These are phyloP conservation scores for Tyrannus savana DNA, from an alignment of 2,113 vertebrate species.

Conservation along the genomic window DNA sequence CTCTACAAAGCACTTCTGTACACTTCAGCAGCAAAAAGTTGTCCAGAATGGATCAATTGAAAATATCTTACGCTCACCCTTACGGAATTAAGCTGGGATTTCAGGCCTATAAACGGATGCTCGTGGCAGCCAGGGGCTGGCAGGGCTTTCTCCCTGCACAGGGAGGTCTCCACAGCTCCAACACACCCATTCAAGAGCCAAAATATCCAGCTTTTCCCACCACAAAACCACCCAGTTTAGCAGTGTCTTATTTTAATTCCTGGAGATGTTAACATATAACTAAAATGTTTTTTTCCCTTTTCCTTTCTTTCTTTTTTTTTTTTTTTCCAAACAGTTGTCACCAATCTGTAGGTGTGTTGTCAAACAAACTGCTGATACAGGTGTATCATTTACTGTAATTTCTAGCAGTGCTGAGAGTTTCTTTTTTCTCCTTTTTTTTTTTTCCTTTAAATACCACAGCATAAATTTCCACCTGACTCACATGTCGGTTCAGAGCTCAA, in stretches of 20 bases:
- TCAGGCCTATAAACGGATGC: background rate
- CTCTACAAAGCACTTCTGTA: background rate
- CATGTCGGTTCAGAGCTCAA: background rate
- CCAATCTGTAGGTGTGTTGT: slow-evolving; percentile 20
- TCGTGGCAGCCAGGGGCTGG: background rate
- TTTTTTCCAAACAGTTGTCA: background rate
- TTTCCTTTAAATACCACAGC: background rate
- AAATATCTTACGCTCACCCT: background rate
- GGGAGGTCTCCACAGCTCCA: background rate
- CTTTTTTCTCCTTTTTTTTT: background rate
- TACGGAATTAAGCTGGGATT: background rate
- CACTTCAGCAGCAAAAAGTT: background rate
- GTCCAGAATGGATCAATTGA: background rate
- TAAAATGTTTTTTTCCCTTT: background rate
- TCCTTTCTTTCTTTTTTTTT: background rate
- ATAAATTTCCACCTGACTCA: background rate
- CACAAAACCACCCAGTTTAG: accelerated
- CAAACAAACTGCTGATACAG: slow-evolving; percentile 61
- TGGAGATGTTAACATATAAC: slow-evolving; percentile 43
- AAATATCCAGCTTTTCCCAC: background rate
- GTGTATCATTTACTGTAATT: background rate
- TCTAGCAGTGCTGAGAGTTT: background rate
- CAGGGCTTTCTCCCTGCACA: background rate
- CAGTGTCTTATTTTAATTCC: background rate
- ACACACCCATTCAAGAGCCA: background rate